These are phyloP conservation scores for Halictus rubicundus DNA, from an alignment of 1,140 invertebrate genomes.

Conservation along the genomic window DNA sequence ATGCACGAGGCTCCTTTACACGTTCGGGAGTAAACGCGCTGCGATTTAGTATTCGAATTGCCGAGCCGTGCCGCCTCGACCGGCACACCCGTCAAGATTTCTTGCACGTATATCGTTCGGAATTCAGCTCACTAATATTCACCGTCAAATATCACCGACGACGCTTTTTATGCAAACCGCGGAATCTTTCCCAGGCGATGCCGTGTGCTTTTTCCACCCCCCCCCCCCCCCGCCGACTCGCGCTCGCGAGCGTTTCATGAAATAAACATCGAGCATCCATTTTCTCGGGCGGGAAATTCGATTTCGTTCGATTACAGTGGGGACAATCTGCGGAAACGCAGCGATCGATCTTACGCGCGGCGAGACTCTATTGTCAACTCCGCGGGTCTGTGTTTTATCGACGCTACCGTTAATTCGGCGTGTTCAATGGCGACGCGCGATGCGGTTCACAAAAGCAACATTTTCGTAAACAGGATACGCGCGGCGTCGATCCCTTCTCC, in stretches of 20 bases:
- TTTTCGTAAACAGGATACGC: constrained; percentile 15
- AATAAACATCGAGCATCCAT: constrained; percentile 62
- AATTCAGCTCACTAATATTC: constrained; percentile 63
- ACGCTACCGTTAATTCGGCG: not conserved
- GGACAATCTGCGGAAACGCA: not conserved
- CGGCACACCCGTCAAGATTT: constrained; percentile 69
- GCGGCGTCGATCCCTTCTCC: not conserved
- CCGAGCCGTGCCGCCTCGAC: constrained; percentile 51
- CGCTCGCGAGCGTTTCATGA: constrained; percentile 55
- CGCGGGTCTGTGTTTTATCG: not conserved
- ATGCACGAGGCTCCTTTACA: not conserved
- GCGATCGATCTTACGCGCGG: not conserved
- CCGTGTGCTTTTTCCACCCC: no score
- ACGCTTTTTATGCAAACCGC: constrained; percentile 71
- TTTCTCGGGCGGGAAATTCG: not conserved
- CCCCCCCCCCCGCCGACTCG: no score
- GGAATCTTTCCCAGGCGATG: constrained; percentile 59
- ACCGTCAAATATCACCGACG: constrained; percentile 61
- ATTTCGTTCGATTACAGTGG: not conserved
- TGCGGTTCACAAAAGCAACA: constrained; percentile 12
- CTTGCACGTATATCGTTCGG: constrained; percentile 62
- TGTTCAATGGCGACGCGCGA: not conserved
- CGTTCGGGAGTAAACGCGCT: not conserved
- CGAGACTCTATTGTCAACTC: not conserved
- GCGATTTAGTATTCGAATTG: constrained; percentile 69